Conservation (phyloP, 2,113 vertebrate species). For the Clarias macrocephalus region DNA sequence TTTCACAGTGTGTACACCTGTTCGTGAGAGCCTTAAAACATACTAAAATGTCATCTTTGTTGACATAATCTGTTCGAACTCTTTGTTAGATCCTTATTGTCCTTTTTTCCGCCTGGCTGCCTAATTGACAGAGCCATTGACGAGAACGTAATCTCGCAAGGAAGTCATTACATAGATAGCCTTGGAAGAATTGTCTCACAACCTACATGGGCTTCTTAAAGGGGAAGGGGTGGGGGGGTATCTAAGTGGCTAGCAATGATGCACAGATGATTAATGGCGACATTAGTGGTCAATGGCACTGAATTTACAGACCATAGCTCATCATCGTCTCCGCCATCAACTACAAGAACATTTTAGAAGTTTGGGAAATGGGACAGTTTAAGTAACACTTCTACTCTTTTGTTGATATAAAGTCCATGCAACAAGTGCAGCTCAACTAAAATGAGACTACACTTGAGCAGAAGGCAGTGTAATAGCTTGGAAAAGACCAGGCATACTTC, state of each 20-base stretch:
- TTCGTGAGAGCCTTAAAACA: conserved; percentile 5
- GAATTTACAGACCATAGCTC: conserved; percentile 12
- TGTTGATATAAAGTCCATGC: neutral
- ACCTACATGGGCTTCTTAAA: conserved; percentile 47
- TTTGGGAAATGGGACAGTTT: neutral
- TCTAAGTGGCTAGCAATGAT: conserved; percentile 40
- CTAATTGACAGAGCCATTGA: conserved; percentile 52
- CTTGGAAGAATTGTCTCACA: conserved; percentile 53
- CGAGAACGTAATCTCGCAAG: conserved; percentile 62
- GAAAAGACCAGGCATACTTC: conserved; percentile 34
- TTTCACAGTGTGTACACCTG: conserved; percentile 5
- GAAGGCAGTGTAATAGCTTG: conserved; percentile 35
- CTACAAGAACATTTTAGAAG: neutral
- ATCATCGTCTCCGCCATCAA: conserved; percentile 1
- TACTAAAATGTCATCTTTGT: conserved; percentile 52
- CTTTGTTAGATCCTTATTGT: conserved; percentile 45
- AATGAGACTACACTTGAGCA: conserved; percentile 9
- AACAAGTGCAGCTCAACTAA: conserved; percentile 3
- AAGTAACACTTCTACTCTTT: conserved; percentile 1
- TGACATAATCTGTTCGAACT: conserved; percentile 50
- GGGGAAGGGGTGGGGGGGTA: neutral
- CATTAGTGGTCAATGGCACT: conserved; percentile 47
- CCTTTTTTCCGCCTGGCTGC: conserved; percentile 51
- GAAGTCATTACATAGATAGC: conserved; percentile 67
- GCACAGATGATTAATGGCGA: conserved; percentile 46